A percentile compares a stretch with the other conserved stretches of the same genome.
Evolutionary conservation across 2,113 vertebrate species (phyloP).

Genomic region (Callocephalon fimbriatum): DNA sequence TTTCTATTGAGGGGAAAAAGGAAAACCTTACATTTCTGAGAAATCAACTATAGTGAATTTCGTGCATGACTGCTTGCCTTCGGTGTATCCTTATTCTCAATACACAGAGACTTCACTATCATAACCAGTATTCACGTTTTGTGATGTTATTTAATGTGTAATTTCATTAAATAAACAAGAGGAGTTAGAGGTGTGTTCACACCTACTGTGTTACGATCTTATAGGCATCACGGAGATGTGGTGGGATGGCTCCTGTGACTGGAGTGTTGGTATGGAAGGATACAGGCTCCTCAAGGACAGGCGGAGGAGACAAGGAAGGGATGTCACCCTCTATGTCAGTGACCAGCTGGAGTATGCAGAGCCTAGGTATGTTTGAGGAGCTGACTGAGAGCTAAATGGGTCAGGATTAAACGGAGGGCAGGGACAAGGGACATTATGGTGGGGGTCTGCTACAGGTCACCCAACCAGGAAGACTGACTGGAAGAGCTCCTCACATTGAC

Average conservation of each 20-base stretch:
- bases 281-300: background rate
- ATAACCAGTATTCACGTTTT: background rate
- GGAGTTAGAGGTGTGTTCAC: background rate
- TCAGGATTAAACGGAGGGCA: background rate
- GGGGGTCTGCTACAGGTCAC: background rate
- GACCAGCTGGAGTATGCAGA: background rate
- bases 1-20: background rate
- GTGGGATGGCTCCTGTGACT: background rate
- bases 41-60: background rate
- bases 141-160: background rate
- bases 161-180: background rate
- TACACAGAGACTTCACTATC: background rate
- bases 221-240: background rate
- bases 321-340: background rate
- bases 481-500: background rate
- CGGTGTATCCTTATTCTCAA: background rate
- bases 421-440: background rate
- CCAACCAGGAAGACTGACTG: background rate
- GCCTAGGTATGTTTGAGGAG: background rate
- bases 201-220: background rate
- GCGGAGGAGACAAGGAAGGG: background rate
- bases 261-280: background rate
- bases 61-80: background rate
- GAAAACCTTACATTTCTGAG: background rate
- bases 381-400: background rate